A percentile compares a stretch with the other conserved stretches of the same genome.
These are phyloP conservation scores for Limenitis camilla DNA, from an alignment of 2,888 invertebrate species.

Conservation along the genomic window DNA sequence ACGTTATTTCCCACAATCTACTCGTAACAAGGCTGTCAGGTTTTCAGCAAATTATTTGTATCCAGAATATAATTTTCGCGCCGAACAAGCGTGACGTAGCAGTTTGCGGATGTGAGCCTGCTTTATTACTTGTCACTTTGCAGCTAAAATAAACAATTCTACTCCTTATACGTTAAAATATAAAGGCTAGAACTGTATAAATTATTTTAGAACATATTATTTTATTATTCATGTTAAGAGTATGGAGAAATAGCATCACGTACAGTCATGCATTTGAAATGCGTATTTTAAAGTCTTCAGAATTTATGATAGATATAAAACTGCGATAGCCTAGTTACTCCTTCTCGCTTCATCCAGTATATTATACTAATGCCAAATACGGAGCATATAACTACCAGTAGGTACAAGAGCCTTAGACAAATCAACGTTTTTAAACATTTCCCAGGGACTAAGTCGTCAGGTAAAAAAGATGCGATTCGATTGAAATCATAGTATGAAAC, in stretches of 20 bases:
- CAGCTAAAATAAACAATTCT: background rate
- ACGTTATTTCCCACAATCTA: background rate
- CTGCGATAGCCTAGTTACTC: background rate
- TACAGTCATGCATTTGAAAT: conserved; percentile 13
- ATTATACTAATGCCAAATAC: no score
- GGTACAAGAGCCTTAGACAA: no score
- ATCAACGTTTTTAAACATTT: no score
- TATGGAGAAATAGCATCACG: conserved; percentile 11
- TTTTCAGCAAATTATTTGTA: conserved; percentile 11
- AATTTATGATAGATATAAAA: background rate
- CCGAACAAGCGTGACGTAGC: conserved; percentile 14
- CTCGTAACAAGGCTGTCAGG: background rate
- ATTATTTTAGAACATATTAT: background rate
- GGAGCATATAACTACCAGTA: no score
- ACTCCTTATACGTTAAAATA: background rate
- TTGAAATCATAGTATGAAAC: no score
- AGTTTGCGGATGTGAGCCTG: conserved; percentile 17
- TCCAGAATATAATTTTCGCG: conserved; percentile 17
- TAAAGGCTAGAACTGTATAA: conserved; percentile 1
- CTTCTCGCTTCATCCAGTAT: background rate
- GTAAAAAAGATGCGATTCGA: no score
- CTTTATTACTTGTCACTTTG: conserved; percentile 15
- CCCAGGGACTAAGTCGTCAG: no score
- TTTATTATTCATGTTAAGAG: conserved; percentile 15
- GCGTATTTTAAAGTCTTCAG: conserved; percentile 6